Evolutionary conservation across 2,797 vertebrate species (phyloP).

Genomic region (Diplodus sargus): DNA sequence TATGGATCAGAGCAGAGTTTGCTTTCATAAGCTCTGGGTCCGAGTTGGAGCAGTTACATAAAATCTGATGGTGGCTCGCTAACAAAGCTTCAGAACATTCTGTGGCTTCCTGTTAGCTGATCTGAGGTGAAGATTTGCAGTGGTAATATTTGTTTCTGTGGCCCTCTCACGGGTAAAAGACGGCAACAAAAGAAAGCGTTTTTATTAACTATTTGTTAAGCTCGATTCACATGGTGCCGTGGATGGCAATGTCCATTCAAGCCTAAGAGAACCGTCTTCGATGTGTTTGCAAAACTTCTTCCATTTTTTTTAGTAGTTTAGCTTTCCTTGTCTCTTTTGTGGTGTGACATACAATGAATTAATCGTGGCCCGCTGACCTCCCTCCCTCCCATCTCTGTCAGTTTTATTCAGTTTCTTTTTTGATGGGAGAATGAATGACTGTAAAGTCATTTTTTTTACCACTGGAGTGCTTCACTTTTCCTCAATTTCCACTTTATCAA

Average conservation of each 20-base stretch:
- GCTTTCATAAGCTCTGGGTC: conserved; percentile 6
- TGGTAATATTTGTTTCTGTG: not conserved
- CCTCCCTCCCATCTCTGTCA: too few relatives aligned
- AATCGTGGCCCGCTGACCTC: too few relatives aligned
- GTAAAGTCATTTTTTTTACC: too few relatives aligned
- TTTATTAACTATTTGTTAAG: not conserved
- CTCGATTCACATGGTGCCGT: not conserved
- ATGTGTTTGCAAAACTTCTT: too few relatives aligned
- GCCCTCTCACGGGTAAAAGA: conserved; percentile 4
- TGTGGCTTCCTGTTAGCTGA: conserved; percentile 14
- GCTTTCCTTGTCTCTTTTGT: too few relatives aligned
- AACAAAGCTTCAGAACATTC: not conserved
- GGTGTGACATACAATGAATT: too few relatives aligned
- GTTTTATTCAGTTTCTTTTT: too few relatives aligned
- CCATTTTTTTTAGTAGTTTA: too few relatives aligned
- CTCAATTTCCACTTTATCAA: not conserved
- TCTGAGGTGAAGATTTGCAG: conserved; percentile 10
- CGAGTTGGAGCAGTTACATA: conserved; percentile 1
- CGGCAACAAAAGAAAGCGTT: not conserved
- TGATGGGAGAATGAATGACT: too few relatives aligned
- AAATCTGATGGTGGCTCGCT: not conserved
- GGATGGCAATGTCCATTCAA: not conserved
- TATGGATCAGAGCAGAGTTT: conserved; percentile 24
- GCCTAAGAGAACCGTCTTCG: too few relatives aligned
- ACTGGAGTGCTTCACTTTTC: not conserved